Evolutionary conservation across 2,888 invertebrate species (phyloP).

Genomic region (Ellobium chinense): DNA sequence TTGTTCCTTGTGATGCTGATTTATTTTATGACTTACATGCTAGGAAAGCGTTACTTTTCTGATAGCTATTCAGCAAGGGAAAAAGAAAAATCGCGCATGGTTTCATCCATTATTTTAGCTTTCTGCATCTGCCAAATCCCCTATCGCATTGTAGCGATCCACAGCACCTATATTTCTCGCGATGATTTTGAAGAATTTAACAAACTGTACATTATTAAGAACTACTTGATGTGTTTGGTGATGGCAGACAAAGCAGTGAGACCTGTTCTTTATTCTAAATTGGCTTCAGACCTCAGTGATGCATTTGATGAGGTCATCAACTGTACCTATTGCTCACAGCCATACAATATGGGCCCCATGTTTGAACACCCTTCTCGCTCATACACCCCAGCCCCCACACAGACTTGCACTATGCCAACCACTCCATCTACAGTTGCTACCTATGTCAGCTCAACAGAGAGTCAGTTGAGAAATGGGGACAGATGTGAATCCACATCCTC

Average conservation of each 20-base stretch:
- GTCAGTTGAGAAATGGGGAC: not conserved
- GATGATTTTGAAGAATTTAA: constrained; percentile 17
- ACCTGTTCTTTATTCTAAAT: constrained; percentile 69
- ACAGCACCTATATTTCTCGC: constrained; percentile 53
- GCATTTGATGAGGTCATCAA: constrained; percentile 72
- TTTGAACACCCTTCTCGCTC: not conserved
- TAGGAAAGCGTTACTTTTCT: constrained; percentile 68
- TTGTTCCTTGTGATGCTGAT: constrained; percentile 59
- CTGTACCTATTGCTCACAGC: constrained; percentile 56
- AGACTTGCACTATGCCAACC: not conserved
- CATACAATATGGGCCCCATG: not conserved
- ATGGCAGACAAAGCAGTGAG: constrained; percentile 66
- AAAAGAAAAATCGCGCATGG: constrained; percentile 65
- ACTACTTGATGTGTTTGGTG: constrained; percentile 59
- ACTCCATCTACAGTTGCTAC: not conserved
- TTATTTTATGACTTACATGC: constrained; percentile 63
- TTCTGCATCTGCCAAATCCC: constrained; percentile 67
- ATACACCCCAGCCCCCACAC: not conserved
- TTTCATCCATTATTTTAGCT: constrained; percentile 60
- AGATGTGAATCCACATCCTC: constrained; percentile 22
- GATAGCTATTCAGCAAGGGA: constrained; percentile 68
- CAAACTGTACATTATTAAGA: constrained; percentile 49
- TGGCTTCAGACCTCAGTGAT: constrained; percentile 66
- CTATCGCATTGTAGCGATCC: constrained; percentile 58
- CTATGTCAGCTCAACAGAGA: not conserved